Evolutionary conservation across 2,888 invertebrate genomes (phyloP).

Genomic region (Euzophera pinguis): DNA sequence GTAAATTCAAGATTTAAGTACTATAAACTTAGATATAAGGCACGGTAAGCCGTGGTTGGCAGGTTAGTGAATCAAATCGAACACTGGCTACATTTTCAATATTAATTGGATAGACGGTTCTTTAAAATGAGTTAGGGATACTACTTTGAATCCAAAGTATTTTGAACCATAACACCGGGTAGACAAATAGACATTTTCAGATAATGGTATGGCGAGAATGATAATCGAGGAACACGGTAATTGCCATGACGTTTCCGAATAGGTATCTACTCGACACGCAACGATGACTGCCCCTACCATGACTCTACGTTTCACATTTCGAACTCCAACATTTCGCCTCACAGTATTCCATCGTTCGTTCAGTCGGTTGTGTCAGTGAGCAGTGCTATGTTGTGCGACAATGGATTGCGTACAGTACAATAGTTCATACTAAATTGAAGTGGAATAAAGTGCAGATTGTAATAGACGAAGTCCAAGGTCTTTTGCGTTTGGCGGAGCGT

Average conservation of each 20-base stretch:
- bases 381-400: conserved; percentile 45
- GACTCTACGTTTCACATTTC: conserved; percentile 42
- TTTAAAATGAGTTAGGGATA: conserved; percentile 22
- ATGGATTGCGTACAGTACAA: conserved; percentile 40
- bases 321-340: conserved; percentile 34
- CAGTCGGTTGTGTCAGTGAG: conserved; percentile 34
- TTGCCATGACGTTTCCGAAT: conserved; percentile 50
- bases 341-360: conserved; percentile 30
- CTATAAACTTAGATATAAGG: no score
- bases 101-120: conserved; percentile 14
- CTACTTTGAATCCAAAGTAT: conserved; percentile 6
- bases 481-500: conserved; percentile 40
- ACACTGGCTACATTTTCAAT: conserved; percentile 13
- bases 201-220: conserved; percentile 45
- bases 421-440: conserved; percentile 26
- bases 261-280: conserved; percentile 59
- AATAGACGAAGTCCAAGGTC: conserved; percentile 64
- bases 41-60: not conserved
- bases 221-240: conserved; percentile 58
- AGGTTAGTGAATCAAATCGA: conserved; percentile 16
- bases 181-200: conserved; percentile 28
- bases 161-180: conserved; percentile 27
- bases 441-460: conserved; percentile 45
- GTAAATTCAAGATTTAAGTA: no score
- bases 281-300: conserved; percentile 62